Evolutionary conservation across 2,888 invertebrate genomes (phyloP).

Genomic region (Biston betularia): DNA sequence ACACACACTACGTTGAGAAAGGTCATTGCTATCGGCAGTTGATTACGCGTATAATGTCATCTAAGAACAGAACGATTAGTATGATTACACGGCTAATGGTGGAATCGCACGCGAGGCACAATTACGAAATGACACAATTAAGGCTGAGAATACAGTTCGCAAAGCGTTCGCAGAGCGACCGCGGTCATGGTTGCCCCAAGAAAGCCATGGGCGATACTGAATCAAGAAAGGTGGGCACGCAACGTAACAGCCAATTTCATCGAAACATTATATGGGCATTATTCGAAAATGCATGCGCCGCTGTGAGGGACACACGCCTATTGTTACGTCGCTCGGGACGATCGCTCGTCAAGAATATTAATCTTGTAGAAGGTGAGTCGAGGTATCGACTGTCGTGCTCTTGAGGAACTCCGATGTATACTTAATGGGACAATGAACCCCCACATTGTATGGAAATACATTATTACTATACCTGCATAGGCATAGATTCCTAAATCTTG

Average conservation of each 20-base stretch:
- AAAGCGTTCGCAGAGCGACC: conserved; percentile 42
- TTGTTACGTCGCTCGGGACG: conserved; percentile 76
- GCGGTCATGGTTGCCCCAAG: conserved; percentile 58
- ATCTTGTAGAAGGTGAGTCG: conserved; percentile 74
- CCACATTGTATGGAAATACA: conserved; percentile 55
- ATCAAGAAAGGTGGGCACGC: conserved; percentile 67
- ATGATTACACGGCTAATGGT: conserved; percentile 48
- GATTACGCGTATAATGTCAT: conserved; percentile 42
- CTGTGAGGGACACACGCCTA: conserved; percentile 73
- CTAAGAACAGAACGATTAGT: conserved; percentile 46
- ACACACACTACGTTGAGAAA: conserved; percentile 53
- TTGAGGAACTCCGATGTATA: conserved; percentile 59
- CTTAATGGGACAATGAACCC: conserved; percentile 75
- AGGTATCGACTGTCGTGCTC: conserved; percentile 63
- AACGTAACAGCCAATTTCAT: conserved; percentile 77
- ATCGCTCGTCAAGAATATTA: conserved; percentile 81
- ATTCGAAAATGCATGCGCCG: conserved; percentile 84
- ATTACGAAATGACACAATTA: conserved; percentile 51
- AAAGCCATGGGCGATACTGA: conserved; percentile 75
- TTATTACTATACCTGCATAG: conserved; percentile 46
- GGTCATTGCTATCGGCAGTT: conserved; percentile 48
- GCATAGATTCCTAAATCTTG: too few species aligned
- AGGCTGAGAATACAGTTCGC: conserved; percentile 48
- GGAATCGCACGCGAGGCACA: conserved; percentile 46
- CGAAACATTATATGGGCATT: conserved; percentile 84